Evolutionary conservation across 2,797 vertebrate genomes (phyloP).

Genomic region (Enteromius viviparus): DNA sequence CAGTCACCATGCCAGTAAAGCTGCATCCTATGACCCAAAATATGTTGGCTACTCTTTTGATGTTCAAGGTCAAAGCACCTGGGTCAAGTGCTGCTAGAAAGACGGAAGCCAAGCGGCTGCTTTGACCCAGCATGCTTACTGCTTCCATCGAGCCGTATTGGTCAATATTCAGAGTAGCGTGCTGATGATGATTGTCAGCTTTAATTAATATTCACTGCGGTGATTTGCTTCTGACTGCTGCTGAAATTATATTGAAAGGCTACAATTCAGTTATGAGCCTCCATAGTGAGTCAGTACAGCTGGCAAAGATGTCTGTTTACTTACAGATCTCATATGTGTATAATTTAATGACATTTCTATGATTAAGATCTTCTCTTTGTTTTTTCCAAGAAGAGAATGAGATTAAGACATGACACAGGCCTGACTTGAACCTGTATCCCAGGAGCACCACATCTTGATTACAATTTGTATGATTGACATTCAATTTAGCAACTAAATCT

Average conservation of each 20-base stretch:
- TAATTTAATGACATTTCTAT: background rate
- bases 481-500: conserved; percentile 26
- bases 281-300: conserved; percentile 22
- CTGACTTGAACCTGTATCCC: background rate
- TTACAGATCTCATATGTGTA: background rate
- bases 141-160: conserved; percentile 59
- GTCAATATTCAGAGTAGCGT: conserved; percentile 55
- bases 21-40: background rate
- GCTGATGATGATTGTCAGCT: conserved; percentile 66
- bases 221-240: conserved; percentile 21
- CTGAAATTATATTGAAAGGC: conserved; percentile 23
- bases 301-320: background rate
- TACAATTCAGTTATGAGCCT: background rate
- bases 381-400: background rate
- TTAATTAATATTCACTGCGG: conserved; percentile 54
- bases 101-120: conserved; percentile 36
- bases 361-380: conserved; percentile 1
- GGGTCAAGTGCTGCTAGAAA: conserved; percentile 31
- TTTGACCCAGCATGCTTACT: conserved; percentile 39
- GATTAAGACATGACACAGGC: background rate
- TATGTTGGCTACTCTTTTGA: background rate
- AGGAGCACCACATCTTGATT: background rate
- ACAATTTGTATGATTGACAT: conserved; percentile 20
- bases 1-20: background rate
- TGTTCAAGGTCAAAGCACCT: conserved; percentile 26